Conservation (phyloP, 2,797 vertebrate species). For the Poeciliopsis turneri region DNA sequence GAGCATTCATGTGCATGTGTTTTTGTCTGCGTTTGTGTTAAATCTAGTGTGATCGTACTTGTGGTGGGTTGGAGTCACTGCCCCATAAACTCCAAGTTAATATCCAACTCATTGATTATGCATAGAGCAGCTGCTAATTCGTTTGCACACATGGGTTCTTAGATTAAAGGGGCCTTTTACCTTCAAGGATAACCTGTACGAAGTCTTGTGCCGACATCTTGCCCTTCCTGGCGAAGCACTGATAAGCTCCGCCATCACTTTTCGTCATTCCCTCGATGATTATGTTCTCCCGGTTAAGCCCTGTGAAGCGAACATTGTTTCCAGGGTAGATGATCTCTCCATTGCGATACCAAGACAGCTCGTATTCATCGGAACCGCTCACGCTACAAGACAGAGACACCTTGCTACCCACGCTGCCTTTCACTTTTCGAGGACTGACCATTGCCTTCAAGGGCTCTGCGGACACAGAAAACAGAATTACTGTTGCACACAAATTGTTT, state of each 20-base stretch:
- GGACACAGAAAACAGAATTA: conserved; percentile 18
- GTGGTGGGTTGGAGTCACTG: conserved; percentile 64
- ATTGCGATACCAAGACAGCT: conserved; percentile 97
- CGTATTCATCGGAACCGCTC: conserved; percentile 92
- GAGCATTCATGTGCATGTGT: conserved; percentile 39
- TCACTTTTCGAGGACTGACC: conserved; percentile 95
- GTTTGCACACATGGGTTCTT: neutral
- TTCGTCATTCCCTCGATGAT: conserved; percentile 98
- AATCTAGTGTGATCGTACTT: conserved; percentile 71
- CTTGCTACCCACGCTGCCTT: conserved; percentile 97
- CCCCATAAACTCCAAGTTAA: conserved; percentile 65
- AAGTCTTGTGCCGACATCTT: conserved; percentile 99
- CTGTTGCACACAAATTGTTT: neutral
- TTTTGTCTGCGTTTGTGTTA: conserved; percentile 45
- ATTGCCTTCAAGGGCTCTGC: conserved; percentile 93
- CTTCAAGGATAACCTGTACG: conserved; percentile 96
- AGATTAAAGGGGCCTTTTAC: conserved; percentile 67
- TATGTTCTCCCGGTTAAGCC: conserved; percentile 90
- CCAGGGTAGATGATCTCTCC: conserved; percentile 94
- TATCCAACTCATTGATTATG: conserved; percentile 56
- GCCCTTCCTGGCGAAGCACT: conserved; percentile 94
- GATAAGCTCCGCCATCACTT: conserved; percentile 97
- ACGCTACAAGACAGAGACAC: conserved; percentile 96
- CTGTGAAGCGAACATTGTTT: conserved; percentile 92
- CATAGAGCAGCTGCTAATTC: conserved; percentile 32